Evolutionary conservation across 2,888 invertebrate species (phyloP), one percentile per base, ranked within the genome.

Genomic region (Psococerastis gibbosa): DNA sequence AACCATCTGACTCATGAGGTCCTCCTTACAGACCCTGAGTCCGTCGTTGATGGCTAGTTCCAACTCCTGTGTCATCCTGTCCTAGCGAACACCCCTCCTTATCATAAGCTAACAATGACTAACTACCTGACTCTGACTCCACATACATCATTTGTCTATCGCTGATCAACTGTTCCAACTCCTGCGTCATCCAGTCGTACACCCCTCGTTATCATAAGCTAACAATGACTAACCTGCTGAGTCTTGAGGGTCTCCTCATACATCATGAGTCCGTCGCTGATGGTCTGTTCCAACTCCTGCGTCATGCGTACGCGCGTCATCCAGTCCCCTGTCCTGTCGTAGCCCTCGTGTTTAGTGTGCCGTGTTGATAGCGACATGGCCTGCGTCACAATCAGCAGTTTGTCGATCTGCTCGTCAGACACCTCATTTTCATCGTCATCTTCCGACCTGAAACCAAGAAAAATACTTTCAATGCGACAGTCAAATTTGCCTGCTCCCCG

Each of bases 21-120:
- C 92, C 57, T 94, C 89, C 63, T 98, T 95, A 54, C 97, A 98
- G 54, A 88, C 84, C 57, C 75, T 78, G 16, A 98, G 70, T n/a
- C 97, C 97, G 60, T 97, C 92, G 53, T 94, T 92, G 53, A 98
- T 98, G 34, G 87, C 82, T 65, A 91, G 83, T 53, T 84, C 91
- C 53, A 95, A 66, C 57, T 95, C 92, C 62, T 92, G 87, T 6
- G 85, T 82, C 65, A 95, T 89, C 71, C 94, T 95, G 33, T 88
- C 84, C 49, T n/a, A n/a, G n/a, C n/a, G n/a, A n/a, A n/a, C n/a
- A n/a, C n/a, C n/a, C n/a, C n/a, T n/a, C n/a, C n/a, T n/a, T n/a
- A n/a, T n/a, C n/a, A n/a, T n/a, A n/a, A n/a, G n/a, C n/a, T n/a
- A n/a, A n/a, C n/a, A n/a, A n/a, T n/a, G n/a, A n/a, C n/a, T n/a